Conservation (phyloP, 2,888 invertebrate species). For the Caenorhabditis sp. region DNA sequence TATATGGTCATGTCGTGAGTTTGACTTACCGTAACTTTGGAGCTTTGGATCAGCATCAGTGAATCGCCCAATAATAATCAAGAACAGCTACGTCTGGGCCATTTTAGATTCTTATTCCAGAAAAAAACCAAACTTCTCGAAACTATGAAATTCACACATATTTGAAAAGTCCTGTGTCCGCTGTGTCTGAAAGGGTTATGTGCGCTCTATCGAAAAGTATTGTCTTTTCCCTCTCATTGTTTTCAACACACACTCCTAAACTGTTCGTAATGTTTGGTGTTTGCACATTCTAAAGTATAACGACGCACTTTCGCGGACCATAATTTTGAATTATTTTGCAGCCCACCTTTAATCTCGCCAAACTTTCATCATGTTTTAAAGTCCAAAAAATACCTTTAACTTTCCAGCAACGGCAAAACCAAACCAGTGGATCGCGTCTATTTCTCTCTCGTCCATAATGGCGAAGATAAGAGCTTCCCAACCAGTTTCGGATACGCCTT, state of each 20-base stretch:
- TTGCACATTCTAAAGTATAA: no score
- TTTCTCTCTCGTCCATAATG: constrained; percentile 57
- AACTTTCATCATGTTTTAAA: background rate
- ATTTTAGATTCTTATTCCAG: no score
- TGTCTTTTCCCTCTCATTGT: no score
- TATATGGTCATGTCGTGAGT: constrained; percentile 64
- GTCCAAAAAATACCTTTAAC: no score
- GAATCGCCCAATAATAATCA: no score
- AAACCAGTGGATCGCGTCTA: constrained; percentile 59
- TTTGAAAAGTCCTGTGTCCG: background rate
- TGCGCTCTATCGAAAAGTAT: no score
- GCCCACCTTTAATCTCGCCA: background rate
- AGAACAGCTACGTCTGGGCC: background rate
- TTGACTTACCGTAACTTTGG: no score
- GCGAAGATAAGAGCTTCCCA: constrained; percentile 64
- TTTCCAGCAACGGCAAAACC: constrained; percentile 54
- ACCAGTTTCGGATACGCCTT: constrained; percentile 62
- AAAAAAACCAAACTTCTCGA: background rate
- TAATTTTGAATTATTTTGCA: no score
- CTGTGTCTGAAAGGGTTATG: no score
- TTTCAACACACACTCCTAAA: no score
- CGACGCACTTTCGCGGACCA: no score
- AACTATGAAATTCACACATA: background rate
- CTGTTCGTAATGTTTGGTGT: no score
- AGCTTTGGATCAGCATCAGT: background rate